A percentile compares a stretch with the other conserved stretches of the same genome.
These are phyloP conservation scores for Torymus tubicola DNA, from an alignment of 2,888 invertebrate genomes.

Conservation along the genomic window DNA sequence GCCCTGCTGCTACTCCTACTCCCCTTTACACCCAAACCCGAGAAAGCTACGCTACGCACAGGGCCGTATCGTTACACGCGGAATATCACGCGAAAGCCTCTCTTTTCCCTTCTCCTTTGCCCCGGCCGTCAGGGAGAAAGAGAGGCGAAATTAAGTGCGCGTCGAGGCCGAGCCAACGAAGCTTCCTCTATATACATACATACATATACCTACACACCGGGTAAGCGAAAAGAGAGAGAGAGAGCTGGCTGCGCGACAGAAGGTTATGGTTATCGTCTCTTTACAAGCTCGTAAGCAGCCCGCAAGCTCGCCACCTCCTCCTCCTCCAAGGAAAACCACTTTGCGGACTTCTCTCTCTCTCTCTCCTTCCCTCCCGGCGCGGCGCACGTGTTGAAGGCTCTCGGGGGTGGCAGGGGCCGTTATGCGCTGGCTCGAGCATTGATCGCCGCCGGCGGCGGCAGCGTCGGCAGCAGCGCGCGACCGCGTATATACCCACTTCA, in stretches of 20 bases:
- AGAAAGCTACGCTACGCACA: no score
- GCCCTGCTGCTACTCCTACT: no score
- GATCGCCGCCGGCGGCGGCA: conserved; percentile 1
- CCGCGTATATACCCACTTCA: conserved; percentile 33
- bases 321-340: conserved; percentile 62
- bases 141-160: conserved; percentile 12
- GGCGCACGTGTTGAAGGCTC: conserved; percentile 56
- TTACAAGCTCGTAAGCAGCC: conserved; percentile 73
- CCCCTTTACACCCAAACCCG: no score
- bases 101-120: not conserved
- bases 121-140: not conserved
- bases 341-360: conserved; percentile 65
- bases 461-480: conserved; percentile 5
- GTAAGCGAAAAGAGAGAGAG: not conserved
- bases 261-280: conserved; percentile 74
- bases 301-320: conserved; percentile 66
- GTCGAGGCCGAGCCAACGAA: not conserved
- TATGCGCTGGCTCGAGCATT: not conserved
- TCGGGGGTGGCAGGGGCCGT: not conserved
- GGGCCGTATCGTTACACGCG: no score
- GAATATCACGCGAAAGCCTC: not conserved
- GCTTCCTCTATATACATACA: no score
- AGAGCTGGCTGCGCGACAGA: conserved; percentile 53
- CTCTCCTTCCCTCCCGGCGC: conserved; percentile 62
- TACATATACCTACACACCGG: not conserved